Base-by-base conservation (phyloP, 1,140 invertebrate species). In the Neomicropteryx cornuta region DNA sequence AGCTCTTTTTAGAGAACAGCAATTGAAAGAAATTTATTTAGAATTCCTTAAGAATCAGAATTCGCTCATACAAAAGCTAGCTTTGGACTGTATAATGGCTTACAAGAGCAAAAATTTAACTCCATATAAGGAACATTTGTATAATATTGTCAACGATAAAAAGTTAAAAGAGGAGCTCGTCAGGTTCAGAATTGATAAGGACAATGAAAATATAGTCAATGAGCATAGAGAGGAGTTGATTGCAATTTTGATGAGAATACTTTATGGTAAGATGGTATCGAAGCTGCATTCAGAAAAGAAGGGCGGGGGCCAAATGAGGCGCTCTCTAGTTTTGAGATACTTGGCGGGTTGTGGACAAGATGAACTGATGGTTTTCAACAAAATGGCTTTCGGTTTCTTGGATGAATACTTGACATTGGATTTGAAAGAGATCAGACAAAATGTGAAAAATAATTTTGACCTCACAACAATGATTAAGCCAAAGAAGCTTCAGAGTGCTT, bases 181-280 rank as follows among this genome's bases (percentile, higher is more conserved):
- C 1, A 65, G 76, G 5, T 92, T 95, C 50, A 79, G 79, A 51
- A 71, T 93, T 4, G 79, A 84, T 45, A 66, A 70, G 41, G 76
- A 83, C 18, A 76, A 73, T 36, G 67, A 78, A 34, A 57, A 70
- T 18, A 71, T 92, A n/a, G 66, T 73, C 31, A 50, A 63, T 1
- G 79, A 86, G 31, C 83, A 95, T 56, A 72, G 91, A 40, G 56
- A 69, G 18, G 71, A 79, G 42, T 56, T 94, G 1, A 75, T 95
- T 40, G 83, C 87, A 1, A 70, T 92, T 32, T 62, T 96, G 5
- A 71, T 95, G 57, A 77, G 87, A 53, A 82, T 95, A 39, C 65
- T 94, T 2, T 93, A 88, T 57, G 86, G 88, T 4, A 93, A 92
- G 67, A 91, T 96, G 83, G 70, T 77, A 19, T 71, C 74, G 17